Percentiles rank a stretch among this genome's conserved stretches.
These are phyloP conservation scores for Porites lutea DNA, from an alignment of 64 coral and sea anemone genomes.

Conservation along the genomic window DNA sequence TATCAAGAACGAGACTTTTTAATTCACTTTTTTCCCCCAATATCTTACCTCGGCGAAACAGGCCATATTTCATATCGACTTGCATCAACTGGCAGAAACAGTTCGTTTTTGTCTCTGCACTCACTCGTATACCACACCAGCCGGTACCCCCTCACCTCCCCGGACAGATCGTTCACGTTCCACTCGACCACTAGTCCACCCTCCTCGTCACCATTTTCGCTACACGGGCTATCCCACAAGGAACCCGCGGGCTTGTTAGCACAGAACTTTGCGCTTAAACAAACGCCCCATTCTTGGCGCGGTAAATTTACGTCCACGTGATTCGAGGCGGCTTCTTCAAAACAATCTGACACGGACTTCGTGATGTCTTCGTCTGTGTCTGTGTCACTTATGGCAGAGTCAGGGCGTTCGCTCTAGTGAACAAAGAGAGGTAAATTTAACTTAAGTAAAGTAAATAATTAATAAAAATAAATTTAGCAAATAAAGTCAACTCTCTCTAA, in stretches of 20 bases:
- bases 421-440: not conserved
- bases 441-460: too few species aligned
- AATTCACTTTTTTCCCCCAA: not conserved
- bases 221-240: conserved; percentile 18
- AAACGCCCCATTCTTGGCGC: conserved; percentile 67
- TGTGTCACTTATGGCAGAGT: conserved; percentile 1
- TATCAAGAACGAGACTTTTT: not conserved
- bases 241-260: conserved; percentile 25
- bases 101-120: not conserved
- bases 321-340: conserved; percentile 69
- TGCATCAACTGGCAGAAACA: conserved; percentile 1
- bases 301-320: conserved; percentile 75
- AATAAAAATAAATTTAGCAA: too few species aligned
- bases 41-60: conserved; percentile 58
- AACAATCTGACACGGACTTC: conserved; percentile 46
- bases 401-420: not conserved
- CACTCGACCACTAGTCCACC: conserved; percentile 66
- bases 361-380: conserved; percentile 72
- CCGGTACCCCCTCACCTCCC: conserved; percentile 34
- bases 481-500: too few species aligned
- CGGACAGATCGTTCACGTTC: conserved; percentile 22
- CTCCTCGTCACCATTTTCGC: conserved; percentile 42
- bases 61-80: conserved; percentile 64
- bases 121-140: conserved; percentile 54
- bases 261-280: conserved; percentile 49